These are phyloP conservation scores for Pogonocichla stellata DNA, from an alignment of 2,113 vertebrate species.

Conservation along the genomic window DNA sequence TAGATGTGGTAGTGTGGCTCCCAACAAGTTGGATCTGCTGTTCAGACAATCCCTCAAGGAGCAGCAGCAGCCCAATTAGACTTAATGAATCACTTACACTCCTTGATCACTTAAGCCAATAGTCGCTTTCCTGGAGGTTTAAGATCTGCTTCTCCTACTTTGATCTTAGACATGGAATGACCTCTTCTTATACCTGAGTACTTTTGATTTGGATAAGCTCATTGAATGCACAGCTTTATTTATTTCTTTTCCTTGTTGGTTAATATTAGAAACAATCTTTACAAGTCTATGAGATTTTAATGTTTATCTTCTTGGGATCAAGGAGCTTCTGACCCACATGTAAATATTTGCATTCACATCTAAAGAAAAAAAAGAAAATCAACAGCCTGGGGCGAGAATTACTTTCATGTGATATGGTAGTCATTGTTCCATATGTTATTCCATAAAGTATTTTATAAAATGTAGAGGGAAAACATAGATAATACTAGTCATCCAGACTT, in stretches of 20 bases:
- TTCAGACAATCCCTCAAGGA: neutral
- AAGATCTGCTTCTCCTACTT: neutral
- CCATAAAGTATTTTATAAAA: neutral
- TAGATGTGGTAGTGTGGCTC: neutral
- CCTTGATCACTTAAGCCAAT: slow-evolving; percentile 15
- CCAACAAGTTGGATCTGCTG: neutral
- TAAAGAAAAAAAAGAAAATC: neutral
- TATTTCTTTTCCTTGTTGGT: neutral
- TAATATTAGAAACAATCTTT: neutral
- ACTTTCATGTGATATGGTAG: neutral
- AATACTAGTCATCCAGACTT: neutral
- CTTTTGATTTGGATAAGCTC: neutral
- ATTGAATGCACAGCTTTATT: neutral
- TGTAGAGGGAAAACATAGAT: neutral
- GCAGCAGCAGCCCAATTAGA: slow-evolving; percentile 6
- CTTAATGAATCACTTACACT: slow-evolving; percentile 12
- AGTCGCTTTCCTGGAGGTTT: slow-evolving; percentile 4
- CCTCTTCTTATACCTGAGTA: neutral
- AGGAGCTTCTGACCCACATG: neutral
- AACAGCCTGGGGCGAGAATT: neutral
- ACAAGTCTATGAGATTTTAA: neutral
- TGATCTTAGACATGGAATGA: neutral
- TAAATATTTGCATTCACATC: neutral
- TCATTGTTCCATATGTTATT: neutral
- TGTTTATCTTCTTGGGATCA: neutral